phyloP scores from a whole-genome alignment of 2,113 vertebrate genomes.

The Manacus vitellinus region DNA sequence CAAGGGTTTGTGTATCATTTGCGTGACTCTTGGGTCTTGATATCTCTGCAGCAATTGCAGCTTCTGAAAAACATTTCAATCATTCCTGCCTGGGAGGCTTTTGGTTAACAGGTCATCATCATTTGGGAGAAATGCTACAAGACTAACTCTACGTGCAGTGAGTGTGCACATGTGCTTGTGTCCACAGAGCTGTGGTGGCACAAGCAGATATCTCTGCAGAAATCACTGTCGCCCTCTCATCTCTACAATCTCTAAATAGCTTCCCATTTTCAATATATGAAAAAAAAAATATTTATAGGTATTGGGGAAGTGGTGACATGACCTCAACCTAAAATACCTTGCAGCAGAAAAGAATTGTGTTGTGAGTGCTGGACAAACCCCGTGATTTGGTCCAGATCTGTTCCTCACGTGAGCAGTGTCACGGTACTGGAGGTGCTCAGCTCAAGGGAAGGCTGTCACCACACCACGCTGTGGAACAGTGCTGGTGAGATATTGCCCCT shows the following conservation, averaged over 20 bases:
- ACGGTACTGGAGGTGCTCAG: fast-evolving
- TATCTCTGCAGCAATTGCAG: constrained; percentile 52
- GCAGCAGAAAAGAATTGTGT: neutral
- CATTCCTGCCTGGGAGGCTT: constrained; percentile 37
- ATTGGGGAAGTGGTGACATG: neutral
- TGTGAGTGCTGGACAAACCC: neutral
- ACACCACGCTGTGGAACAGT: fast-evolving
- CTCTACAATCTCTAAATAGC: neutral
- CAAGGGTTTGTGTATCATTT: constrained; percentile 40
- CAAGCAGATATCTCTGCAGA: neutral
- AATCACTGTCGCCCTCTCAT: neutral
- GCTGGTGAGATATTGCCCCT: neutral
- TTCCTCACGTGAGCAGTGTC: neutral
- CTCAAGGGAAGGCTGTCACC: neutral
- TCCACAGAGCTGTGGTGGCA: neutral
- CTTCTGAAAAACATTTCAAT: constrained; percentile 63
- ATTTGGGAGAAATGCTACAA: neutral
- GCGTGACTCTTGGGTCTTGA: constrained; percentile 20
- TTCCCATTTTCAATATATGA: neutral
- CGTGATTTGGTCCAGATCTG: neutral
- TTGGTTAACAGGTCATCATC: constrained; percentile 39
- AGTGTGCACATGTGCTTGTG: neutral
- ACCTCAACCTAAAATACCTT: neutral
- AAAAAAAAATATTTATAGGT: neutral
- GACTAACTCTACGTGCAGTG: neutral